Conservation (phyloP, 2,797 vertebrate genomes). For the Acanthiza pusilla region DNA sequence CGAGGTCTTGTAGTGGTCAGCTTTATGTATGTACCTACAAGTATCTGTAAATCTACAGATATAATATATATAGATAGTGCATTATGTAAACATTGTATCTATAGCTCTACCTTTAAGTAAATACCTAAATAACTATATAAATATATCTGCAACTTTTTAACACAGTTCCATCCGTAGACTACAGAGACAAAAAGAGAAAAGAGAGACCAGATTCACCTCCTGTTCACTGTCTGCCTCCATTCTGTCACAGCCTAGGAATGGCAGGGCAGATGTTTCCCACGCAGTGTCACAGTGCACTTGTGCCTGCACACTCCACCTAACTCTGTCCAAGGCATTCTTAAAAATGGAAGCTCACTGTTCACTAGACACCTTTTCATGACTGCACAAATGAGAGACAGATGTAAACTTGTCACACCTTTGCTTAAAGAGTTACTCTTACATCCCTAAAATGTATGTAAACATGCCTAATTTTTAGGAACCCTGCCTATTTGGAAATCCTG, state of each 20-base stretch:
- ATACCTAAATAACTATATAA: background rate
- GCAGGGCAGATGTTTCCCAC: background rate
- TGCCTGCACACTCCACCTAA: background rate
- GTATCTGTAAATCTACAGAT: background rate
- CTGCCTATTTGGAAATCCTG: background rate
- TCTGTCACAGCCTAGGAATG: background rate
- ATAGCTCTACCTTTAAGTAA: background rate
- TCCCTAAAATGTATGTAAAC: background rate
- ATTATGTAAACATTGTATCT: background rate
- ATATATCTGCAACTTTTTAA: background rate
- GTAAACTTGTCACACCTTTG: background rate
- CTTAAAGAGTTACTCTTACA: background rate
- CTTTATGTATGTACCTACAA: background rate
- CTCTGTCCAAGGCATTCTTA: background rate
- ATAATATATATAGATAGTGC: background rate
- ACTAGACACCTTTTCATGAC: background rate
- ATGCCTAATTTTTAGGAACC: background rate
- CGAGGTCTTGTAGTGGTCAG: background rate
- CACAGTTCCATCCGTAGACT: background rate
- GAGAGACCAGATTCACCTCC: background rate
- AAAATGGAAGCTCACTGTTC: background rate
- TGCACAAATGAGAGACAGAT: background rate
- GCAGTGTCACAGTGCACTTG: background rate
- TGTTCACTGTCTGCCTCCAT: background rate
- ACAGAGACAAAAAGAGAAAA: background rate